Conservation (phyloP, 2,113 vertebrate genomes). For the Epinephelus fuscoguttatus region DNA sequence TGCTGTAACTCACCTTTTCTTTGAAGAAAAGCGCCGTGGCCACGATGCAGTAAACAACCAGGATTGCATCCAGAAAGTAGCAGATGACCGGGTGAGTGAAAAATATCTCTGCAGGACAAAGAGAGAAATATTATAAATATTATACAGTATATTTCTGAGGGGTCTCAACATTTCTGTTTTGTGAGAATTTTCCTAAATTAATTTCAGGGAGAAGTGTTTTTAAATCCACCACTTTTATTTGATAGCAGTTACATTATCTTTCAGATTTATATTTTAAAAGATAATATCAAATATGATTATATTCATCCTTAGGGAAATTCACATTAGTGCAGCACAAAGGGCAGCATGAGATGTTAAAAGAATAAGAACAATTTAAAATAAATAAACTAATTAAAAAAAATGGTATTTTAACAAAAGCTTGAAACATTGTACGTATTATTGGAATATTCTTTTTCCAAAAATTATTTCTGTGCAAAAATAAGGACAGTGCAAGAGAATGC, state of each 20-base stretch:
- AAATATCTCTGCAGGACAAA: constrained; percentile 38
- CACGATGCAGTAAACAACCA: constrained; percentile 89
- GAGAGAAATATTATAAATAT: neutral
- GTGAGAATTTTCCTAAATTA: neutral
- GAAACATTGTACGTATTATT: neutral
- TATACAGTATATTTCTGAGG: neutral
- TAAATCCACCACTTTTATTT: neutral
- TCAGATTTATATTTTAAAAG: neutral
- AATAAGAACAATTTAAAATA: neutral
- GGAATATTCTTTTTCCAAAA: neutral
- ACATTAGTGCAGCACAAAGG: neutral
- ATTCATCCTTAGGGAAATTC: neutral
- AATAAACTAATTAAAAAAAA: neutral
- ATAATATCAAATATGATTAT: neutral
- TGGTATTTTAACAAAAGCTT: neutral
- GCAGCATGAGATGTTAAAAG: neutral
- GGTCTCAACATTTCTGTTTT: neutral
- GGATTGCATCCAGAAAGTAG: constrained; percentile 91
- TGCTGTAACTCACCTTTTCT: constrained; percentile 86
- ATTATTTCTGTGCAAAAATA: neutral
- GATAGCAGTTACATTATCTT: neutral
- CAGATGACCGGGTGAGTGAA: constrained; percentile 87
- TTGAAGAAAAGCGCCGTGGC: constrained; percentile 90
- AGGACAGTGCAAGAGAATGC: neutral
- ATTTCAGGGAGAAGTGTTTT: neutral